These are phyloP conservation scores for Dasysyrphus albostriatus DNA, from an alignment of 2,888 invertebrate genomes.

Conservation along the genomic window DNA sequence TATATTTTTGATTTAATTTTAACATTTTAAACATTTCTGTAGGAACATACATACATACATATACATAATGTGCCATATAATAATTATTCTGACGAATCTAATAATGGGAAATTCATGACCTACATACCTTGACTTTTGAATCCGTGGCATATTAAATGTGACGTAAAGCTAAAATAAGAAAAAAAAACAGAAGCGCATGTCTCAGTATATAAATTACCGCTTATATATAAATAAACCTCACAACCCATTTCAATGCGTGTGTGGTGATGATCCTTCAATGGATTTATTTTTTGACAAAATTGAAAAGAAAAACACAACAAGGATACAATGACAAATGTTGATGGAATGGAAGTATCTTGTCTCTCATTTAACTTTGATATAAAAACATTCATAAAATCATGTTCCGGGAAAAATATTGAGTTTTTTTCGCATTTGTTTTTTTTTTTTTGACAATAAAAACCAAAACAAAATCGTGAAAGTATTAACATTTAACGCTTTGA, in stretches of 20 bases:
- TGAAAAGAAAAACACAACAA: neutral
- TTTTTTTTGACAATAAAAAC: neutral
- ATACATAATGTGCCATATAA: neutral
- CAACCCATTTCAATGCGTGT: constrained; percentile 19
- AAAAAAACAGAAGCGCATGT: constrained; percentile 18
- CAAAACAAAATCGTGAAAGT: neutral
- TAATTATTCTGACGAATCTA: neutral
- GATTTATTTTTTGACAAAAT: neutral
- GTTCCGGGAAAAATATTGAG: neutral
- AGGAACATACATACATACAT: too few relatives aligned
- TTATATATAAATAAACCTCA: neutral
- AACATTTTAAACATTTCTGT: too few relatives aligned
- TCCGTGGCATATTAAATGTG: neutral
- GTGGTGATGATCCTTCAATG: constrained; percentile 18
- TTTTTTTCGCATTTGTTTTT: neutral
- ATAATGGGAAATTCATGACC: constrained; percentile 25
- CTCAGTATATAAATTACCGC: constrained; percentile 11
- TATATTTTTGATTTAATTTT: too few relatives aligned
- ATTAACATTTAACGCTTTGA: constrained; percentile 15
- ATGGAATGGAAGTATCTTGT: constrained; percentile 28
- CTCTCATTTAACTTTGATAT: constrained; percentile 16
- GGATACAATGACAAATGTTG: constrained; percentile 23
- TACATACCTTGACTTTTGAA: constrained; percentile 31
- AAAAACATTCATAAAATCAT: neutral
- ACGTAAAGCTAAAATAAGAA: neutral